Evolutionary conservation across 2,113 vertebrate genomes (phyloP).

Genomic region (Numenius arquata): DNA sequence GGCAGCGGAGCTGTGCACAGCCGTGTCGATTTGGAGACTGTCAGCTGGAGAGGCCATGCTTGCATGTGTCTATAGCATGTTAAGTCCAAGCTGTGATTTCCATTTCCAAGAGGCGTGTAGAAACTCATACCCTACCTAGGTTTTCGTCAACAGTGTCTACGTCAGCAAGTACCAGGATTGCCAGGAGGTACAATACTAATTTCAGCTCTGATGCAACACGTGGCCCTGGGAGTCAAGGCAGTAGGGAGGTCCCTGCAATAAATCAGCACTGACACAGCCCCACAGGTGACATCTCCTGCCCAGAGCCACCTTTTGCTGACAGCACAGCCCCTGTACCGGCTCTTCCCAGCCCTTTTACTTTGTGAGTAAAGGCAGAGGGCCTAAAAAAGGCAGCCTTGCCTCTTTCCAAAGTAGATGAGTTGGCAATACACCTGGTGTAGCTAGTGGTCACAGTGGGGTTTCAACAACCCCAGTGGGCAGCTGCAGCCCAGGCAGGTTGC

Average conservation of each 20-base stretch:
- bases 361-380: background rate
- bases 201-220: background rate
- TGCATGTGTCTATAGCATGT: accelerated
- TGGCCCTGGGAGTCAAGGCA: background rate
- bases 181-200: background rate
- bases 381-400: background rate
- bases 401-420: background rate
- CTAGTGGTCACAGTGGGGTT: no score
- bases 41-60: background rate
- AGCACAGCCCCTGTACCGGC: background rate
- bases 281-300: background rate
- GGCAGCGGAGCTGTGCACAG: background rate
- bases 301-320: background rate
- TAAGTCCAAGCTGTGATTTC: background rate
- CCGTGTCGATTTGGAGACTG: background rate
- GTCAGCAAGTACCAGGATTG: background rate
- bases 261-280: background rate
- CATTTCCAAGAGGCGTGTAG: background rate
- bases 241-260: background rate
- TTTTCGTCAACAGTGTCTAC: background rate
- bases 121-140: background rate
- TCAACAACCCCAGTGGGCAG: background rate
- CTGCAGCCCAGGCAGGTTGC: accelerated
- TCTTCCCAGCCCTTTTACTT: background rate
- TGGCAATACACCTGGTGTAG: accelerated